Conservation (phyloP, 1,140 invertebrate species). For the Trichogramma pretiosum region DNA sequence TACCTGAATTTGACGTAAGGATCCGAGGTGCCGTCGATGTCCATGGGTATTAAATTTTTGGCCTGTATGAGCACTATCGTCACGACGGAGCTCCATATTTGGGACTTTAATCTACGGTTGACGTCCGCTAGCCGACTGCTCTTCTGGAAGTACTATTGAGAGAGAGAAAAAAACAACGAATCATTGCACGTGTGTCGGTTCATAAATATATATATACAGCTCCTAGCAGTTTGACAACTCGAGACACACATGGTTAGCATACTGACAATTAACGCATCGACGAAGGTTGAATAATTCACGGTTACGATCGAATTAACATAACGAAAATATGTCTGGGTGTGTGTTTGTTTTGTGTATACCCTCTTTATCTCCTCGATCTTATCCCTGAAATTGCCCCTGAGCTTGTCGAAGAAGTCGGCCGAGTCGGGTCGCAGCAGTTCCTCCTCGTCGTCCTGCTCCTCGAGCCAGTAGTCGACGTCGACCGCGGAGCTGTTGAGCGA, state of each 20-base stretch:
- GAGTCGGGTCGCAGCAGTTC: not conserved
- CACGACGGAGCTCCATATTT: slow-evolving; percentile 92
- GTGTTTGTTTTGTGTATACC: no score
- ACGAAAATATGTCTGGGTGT: no score
- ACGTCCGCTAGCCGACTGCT: slow-evolving; percentile 67
- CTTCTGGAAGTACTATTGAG: slow-evolving; percentile 73
- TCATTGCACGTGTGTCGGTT: not conserved
- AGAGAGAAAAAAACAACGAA: not conserved
- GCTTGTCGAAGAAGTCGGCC: slow-evolving; percentile 49
- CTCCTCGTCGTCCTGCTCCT: not conserved
- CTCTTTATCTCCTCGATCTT: slow-evolving; percentile 51
- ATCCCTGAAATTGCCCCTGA: slow-evolving; percentile 48
- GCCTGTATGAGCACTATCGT: slow-evolving; percentile 94
- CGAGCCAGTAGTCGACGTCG: not conserved
- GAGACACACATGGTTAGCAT: no score
- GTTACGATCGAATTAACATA: no score
- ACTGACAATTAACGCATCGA: no score
- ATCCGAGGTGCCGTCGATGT: slow-evolving; percentile 84
- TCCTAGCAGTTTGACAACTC: no score
- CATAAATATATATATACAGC: no score
- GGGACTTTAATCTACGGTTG: slow-evolving; percentile 73
- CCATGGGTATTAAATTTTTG: slow-evolving; percentile 79
- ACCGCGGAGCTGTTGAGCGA: not conserved
- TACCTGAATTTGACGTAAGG: slow-evolving; percentile 95
- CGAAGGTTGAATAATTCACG: no score